phyloP scores from a whole-genome alignment of 2,888 invertebrate genomes.

The Gonocerus acuteangulatus region DNA sequence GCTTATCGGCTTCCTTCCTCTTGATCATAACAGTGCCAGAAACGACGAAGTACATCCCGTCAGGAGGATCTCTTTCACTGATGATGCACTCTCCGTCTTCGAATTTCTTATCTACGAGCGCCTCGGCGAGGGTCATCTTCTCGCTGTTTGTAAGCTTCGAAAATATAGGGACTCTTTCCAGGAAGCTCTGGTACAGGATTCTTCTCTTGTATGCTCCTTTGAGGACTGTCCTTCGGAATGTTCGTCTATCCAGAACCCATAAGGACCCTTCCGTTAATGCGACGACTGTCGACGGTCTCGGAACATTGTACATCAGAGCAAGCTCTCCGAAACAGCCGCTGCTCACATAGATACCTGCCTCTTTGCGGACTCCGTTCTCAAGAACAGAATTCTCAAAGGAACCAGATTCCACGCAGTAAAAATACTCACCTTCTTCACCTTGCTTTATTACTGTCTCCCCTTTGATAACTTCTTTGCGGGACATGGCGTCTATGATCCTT shows the following conservation, averaged over 20 bases:
- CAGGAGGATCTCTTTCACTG: slow-evolving; percentile 84
- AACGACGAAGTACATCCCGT: slow-evolving; percentile 97
- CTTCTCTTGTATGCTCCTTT: slow-evolving; percentile 95
- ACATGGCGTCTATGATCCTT: slow-evolving; percentile 96
- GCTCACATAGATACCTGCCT: slow-evolving; percentile 78
- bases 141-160: slow-evolving; percentile 90
- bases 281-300: slow-evolving; percentile 85
- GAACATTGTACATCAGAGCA: slow-evolving; percentile 96
- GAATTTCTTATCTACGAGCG: slow-evolving; percentile 72
- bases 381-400: slow-evolving; percentile 64
- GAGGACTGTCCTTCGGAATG: slow-evolving; percentile 89
- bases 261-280: slow-evolving; percentile 74
- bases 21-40: slow-evolving; percentile 81
- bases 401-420: slow-evolving; percentile 87
- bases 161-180: slow-evolving; percentile 91
- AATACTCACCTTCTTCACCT: slow-evolving; percentile 96
- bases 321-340: slow-evolving; percentile 91
- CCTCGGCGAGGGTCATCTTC: slow-evolving; percentile 94
- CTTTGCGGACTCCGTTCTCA: slow-evolving; percentile 47
- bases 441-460: slow-evolving; percentile 89
- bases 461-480: slow-evolving; percentile 77
- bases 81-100: slow-evolving; percentile 75
- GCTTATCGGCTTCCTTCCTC: slow-evolving; percentile 66
- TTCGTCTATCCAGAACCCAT: slow-evolving; percentile 98
- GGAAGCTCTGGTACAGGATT: slow-evolving; percentile 89